Base-by-base conservation (phyloP, 2,888 invertebrate genomes). In the Adelognathus sp. region DNA sequence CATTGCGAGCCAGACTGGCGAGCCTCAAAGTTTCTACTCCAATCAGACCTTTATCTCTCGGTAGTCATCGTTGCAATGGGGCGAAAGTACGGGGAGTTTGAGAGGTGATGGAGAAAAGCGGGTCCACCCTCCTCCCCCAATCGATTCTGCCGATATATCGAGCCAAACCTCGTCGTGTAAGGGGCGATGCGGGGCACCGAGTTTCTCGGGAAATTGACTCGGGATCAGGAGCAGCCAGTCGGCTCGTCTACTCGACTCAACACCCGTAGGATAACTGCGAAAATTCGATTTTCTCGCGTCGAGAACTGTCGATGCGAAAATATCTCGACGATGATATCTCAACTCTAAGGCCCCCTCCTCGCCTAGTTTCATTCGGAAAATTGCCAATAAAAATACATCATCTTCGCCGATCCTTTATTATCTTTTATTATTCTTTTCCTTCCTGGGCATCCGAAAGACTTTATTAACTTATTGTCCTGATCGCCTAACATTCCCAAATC, bases 11-110 rank as follows among this genome's bases (percentile, higher is more conserved):
- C 46, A 52, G 63, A 75, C 75, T 67, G 79, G 84, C 80, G 84
- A 81, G 80, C 85, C 83, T 84, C 81, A 83, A 85, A 89, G 85
- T 88, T 87, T 82, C 84, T 84, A 87, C 85, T 85, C 88, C 88
- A 88, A 90, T 90, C 79, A 79, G 79, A 76, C 75, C 79, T 79
- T 75, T 79, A 79, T 79, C 79, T 79, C 79, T 67, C 41, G 72
- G 75, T 58, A 79, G 75, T 79, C 71, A 79, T 79, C 79, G 79
- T 79, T 79, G 75, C 71, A 79, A 79, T 76, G 75, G 67, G 75
- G 79, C 79, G 79, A 79, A 67, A 63, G 67, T 50, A 29, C n/a
- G 31, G 61, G 16, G 36, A 41, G 41, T 58, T 64, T 56, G 64
- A 60, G 61, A 74, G 69, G 61, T 66, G 79, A 61, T 71, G 33